A percentile compares a stretch with the other conserved stretches of the same genome.
phyloP scores from a whole-genome alignment of 2,797 vertebrate genomes.

The Perodicticus potto region DNA sequence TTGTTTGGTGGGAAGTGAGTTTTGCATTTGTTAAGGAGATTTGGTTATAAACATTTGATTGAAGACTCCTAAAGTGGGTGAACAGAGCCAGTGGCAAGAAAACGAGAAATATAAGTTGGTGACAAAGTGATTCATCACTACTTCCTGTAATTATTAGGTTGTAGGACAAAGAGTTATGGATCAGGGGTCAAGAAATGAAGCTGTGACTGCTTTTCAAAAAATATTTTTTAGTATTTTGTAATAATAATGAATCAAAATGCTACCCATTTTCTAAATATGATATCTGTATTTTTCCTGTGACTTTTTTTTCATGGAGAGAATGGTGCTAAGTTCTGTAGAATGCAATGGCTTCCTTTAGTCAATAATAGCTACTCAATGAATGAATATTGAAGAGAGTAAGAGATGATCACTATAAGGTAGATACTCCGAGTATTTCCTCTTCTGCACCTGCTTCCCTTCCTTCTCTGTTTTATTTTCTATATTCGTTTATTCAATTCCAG shows the following conservation, averaged over 20 bases:
- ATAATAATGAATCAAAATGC: background rate
- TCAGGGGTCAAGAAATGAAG: background rate
- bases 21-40: conserved; percentile 74
- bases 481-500: background rate
- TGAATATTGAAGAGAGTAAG: background rate
- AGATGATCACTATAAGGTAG: background rate
- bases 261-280: background rate
- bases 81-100: conserved; percentile 52
- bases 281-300: background rate
- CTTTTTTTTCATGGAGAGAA: background rate
- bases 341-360: background rate
- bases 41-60: conserved; percentile 74
- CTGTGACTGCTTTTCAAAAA: background rate
- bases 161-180: background rate
- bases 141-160: background rate
- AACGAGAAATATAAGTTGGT: background rate
- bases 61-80: conserved; percentile 62
- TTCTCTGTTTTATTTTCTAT: background rate
- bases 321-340: background rate
- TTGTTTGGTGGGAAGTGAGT: conserved; percentile 75
- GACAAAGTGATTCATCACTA: conserved; percentile 12
- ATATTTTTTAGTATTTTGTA: background rate
- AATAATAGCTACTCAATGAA: background rate
- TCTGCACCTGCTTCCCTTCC: background rate
- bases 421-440: background rate